Evolutionary conservation across 2,113 vertebrate species (phyloP), one percentile per base, ranked within the genome.

Genomic region (Laticauda laticaudata): DNA sequence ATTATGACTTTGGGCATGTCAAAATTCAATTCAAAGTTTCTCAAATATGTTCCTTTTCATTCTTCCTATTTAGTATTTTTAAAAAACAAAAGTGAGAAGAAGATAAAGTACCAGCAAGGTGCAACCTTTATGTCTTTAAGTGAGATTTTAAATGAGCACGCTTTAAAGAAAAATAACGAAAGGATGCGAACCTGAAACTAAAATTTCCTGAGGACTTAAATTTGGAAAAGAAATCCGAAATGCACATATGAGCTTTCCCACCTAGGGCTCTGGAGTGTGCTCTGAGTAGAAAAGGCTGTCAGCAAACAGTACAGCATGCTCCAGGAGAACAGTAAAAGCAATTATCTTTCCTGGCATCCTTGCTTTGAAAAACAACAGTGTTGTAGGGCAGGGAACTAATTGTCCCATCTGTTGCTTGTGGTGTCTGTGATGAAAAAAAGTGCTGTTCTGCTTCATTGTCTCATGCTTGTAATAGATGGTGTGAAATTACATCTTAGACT

Each of bases 371-470:
- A 8, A 0, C 24, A 15, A 92, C 90, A 88, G 0, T 92, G 0
- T 0, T 39, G 92, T 48, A 96, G 94, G 95, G 92, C 94, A 90
- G 93, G 93, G 93, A 95, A 94, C 87, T 95, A 21, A 92, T 91
- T 89, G 93, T 59, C 97, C 86, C 95, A 93, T 96, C 96, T 96
- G 95, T 90, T 95, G 94, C 95, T 92, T 3, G 12, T 15, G 94
- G 53, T 69, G 56, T 15, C 92, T 91, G 0, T 0, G 6, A 55
- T 93, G 93, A 91, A 92, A 87, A 61, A 24, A 61, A 91, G 87
- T 86, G 12, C 61, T 4, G 64, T 92, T 1, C 18, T 94, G 91
- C 88, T 53, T 6, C 45, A 0, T 15, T 45, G 48, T 10, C 86
- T 86, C 3, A 2, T n/a, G 89, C 85, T 1, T 4, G 1, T 0